Evolutionary conservation across 2,113 vertebrate species (phyloP).

Genomic region (Morone saxatilis): DNA sequence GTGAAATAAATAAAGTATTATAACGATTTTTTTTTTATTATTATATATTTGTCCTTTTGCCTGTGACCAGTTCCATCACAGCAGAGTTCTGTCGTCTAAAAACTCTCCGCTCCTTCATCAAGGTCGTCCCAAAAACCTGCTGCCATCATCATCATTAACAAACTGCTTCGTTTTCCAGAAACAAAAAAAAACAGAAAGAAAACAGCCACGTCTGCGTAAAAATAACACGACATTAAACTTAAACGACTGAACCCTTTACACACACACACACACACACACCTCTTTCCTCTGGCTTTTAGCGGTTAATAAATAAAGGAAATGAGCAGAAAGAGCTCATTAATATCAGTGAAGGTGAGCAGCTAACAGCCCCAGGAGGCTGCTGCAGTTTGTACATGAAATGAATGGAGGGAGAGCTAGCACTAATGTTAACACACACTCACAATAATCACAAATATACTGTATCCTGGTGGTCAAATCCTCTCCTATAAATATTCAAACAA

Average conservation of each 20-base stretch:
- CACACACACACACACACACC: slow-evolving; percentile 14
- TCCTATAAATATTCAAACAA: background rate
- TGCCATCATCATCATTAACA: slow-evolving; percentile 64
- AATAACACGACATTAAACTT: slow-evolving; percentile 62
- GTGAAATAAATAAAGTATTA: background rate
- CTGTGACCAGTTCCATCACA: background rate
- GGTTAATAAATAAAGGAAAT: slow-evolving; percentile 70
- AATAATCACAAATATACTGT: slow-evolving; percentile 7
- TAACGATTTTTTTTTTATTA: background rate
- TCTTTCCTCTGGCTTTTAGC: slow-evolving; percentile 50
- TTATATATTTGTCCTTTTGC: background rate
- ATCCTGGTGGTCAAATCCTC: background rate
- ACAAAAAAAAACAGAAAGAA: slow-evolving; percentile 12
- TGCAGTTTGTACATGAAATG: slow-evolving; percentile 54
- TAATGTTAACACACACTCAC: slow-evolving; percentile 30
- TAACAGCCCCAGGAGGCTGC: slow-evolving; percentile 64
- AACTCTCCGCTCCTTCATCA: slow-evolving; percentile 38
- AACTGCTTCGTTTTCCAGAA: slow-evolving; percentile 61
- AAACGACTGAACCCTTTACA: slow-evolving; percentile 36
- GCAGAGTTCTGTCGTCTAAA: background rate
- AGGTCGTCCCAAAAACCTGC: slow-evolving; percentile 54
- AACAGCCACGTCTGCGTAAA: slow-evolving; percentile 61
- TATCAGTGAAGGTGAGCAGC: slow-evolving; percentile 71
- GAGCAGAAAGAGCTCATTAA: slow-evolving; percentile 69
- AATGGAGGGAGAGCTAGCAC: slow-evolving; percentile 27